Conservation (phyloP, 2,797 vertebrate species). For the Microhierax caerulescens region DNA sequence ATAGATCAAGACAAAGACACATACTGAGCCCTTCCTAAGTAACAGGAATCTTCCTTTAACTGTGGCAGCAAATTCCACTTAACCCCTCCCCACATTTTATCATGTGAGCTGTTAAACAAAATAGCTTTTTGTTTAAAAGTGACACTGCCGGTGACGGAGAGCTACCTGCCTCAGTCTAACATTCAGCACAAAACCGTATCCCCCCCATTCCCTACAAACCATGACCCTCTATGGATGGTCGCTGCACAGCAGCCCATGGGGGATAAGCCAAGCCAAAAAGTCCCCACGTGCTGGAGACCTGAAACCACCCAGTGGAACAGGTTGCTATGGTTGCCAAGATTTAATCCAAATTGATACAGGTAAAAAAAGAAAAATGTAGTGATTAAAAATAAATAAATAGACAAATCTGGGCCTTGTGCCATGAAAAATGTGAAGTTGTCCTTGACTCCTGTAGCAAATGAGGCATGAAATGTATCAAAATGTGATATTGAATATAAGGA, state of each 20-base stretch:
- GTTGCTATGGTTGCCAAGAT: slow-evolving; percentile 63
- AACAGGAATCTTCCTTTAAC: neutral
- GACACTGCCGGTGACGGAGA: neutral
- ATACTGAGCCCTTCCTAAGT: neutral
- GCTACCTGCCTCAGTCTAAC: neutral
- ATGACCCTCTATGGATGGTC: fast-evolving
- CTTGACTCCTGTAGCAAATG: slow-evolving; percentile 76
- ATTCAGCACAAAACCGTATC: neutral
- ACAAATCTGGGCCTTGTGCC: slow-evolving; percentile 70
- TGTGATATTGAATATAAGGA: slow-evolving; percentile 75
- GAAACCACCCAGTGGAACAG: neutral
- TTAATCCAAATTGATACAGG: slow-evolving; percentile 29
- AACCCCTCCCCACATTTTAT: neutral
- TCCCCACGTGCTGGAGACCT: neutral
- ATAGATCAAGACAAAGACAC: neutral
- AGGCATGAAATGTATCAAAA: slow-evolving; percentile 79
- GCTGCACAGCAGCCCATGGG: neutral
- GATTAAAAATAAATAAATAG: slow-evolving; percentile 66
- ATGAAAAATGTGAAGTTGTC: slow-evolving; percentile 75
- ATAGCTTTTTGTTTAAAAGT: neutral
- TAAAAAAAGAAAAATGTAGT: slow-evolving; percentile 3
- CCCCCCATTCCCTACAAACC: neutral
- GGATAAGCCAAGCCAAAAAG: neutral
- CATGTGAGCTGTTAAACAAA: neutral
- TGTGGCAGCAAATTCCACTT: slow-evolving; percentile 24